A percentile compares a stretch with the other conserved stretches of the same genome.
phyloP scores from a whole-genome alignment of 2,888 invertebrate species.

The Adineta ricciae region DNA sequence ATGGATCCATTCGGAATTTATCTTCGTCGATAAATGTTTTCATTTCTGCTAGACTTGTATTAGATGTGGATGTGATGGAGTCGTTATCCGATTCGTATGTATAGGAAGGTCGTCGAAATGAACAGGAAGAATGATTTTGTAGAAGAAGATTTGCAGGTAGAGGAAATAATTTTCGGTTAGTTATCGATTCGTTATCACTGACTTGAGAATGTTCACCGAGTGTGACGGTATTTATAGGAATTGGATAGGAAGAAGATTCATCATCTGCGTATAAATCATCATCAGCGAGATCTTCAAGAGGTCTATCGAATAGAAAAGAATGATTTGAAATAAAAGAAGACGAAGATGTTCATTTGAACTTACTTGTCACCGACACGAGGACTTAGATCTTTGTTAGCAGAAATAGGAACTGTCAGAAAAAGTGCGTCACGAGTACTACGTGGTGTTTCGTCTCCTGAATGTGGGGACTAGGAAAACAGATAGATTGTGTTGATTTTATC shows the following conservation, averaged over 20 bases:
- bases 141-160: constrained; percentile 10
- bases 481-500: too few species aligned
- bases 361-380: constrained; percentile 8
- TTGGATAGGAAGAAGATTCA: neutral
- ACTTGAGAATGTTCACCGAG: neutral
- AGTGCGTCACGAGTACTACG: neutral
- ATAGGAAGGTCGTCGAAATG: constrained; percentile 6
- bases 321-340: neutral
- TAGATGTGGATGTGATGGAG: neutral
- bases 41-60: neutral
- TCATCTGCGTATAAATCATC: constrained; percentile 20
- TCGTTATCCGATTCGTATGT: constrained; percentile 6
- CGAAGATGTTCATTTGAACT: neutral
- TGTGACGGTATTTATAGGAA: neutral
- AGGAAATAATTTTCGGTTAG: neutral
- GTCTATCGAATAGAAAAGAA: neutral
- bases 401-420: neutral
- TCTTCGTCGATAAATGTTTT: neutral
- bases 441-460: neutral
- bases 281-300: constrained; percentile 21
- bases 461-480: neutral
- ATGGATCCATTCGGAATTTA: neutral
- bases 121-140: neutral
- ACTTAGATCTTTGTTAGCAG: neutral
- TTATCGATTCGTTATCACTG: neutral